Percentiles rank a stretch among this genome's conserved stretches.
These are phyloP conservation scores for Drosophila lutescens DNA, from an alignment of 2,888 invertebrate species.

Conservation along the genomic window DNA sequence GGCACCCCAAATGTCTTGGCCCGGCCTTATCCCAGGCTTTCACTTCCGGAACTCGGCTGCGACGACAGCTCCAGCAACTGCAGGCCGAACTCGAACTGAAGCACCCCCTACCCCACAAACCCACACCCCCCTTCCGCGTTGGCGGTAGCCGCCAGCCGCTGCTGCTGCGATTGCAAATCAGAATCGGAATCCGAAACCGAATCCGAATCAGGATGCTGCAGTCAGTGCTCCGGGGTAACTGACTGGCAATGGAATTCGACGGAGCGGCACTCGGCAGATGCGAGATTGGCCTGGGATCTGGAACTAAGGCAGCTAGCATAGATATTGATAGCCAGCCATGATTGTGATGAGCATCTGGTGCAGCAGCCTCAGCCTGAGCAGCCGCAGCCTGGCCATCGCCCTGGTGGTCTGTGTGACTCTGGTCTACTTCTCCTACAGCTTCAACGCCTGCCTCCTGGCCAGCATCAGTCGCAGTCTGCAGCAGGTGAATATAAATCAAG, in stretches of 20 bases:
- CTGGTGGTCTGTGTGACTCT: slow-evolving; percentile 85
- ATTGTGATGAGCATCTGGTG: slow-evolving; percentile 82
- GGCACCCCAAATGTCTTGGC: slow-evolving; percentile 26
- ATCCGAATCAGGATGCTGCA: slow-evolving; percentile 12
- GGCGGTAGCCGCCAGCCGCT: slow-evolving; percentile 7
- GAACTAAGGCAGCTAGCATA: too few relatives aligned
- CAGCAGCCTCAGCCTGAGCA: slow-evolving; percentile 83
- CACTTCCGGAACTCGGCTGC: slow-evolving; percentile 60
- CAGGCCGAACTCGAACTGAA: not conserved
- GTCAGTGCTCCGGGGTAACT: slow-evolving; percentile 3
- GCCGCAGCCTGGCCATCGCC: slow-evolving; percentile 84
- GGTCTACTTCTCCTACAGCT: slow-evolving; percentile 86
- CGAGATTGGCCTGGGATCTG: not conserved
- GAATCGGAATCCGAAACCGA: not conserved
- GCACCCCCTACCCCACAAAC: not conserved
- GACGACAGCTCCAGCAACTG: slow-evolving; percentile 4
- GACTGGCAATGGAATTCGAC: slow-evolving; percentile 17
- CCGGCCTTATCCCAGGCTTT: slow-evolving; percentile 42
- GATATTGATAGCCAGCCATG: slow-evolving; percentile 58
- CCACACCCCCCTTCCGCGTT: not conserved
- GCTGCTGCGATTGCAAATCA: slow-evolving; percentile 12
- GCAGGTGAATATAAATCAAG: slow-evolving; percentile 82
- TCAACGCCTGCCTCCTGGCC: slow-evolving; percentile 86
- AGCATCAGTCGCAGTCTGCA: slow-evolving; percentile 86
- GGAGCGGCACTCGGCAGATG: slow-evolving; percentile 3